Evolutionary conservation across 2,888 invertebrate species (phyloP), one percentile per base, ranked within the genome.

Genomic region (Diabrotica balteata): DNA sequence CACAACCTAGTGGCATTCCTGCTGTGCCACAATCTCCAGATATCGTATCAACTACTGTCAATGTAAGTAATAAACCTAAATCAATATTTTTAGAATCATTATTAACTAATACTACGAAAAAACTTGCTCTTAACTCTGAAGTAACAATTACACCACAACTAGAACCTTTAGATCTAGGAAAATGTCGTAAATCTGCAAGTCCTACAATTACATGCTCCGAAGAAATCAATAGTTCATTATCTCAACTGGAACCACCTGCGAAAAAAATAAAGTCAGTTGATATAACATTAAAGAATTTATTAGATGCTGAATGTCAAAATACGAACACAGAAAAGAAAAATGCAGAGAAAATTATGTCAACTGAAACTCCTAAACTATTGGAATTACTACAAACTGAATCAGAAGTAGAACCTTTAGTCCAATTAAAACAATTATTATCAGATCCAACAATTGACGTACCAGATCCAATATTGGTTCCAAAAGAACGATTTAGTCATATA

Each of bases 401-500:
- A 47, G 88, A 88, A 76, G 86, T 85, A n/a, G 86, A 86, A 17
- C 67, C 72, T 47, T 59, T 73, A 47, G 87, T 87, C 79, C 91
- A 94, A 0, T 80, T 93, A 7, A 89, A 89, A 67, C 94, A 94
- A 79, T 84, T 94, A 8, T 89, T 90, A 73, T 87, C 90, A 78
- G 85, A 94, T 42, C 86, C 91, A 69, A 86, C 86, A 58, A 88
- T 91, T 78, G 88, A 90, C 80, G 89, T 94, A 79, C 94, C 94
- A 52, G 93, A 94, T 86, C 94, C 94, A 8, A 86, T 94, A 77
- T 83, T 94, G 69, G 90, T 94, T 70, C 94, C 94, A 60, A 91
- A 92, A 83, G 90, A 92, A 77, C 88, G 89, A 76, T 83, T 94
- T 58, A 90, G 90, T 61, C 87, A 88, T 22, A 89, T 94, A 49